These are phyloP conservation scores for Drosophila suboccidentalis DNA, from an alignment of 2,888 invertebrate species.

Conservation along the genomic window DNA sequence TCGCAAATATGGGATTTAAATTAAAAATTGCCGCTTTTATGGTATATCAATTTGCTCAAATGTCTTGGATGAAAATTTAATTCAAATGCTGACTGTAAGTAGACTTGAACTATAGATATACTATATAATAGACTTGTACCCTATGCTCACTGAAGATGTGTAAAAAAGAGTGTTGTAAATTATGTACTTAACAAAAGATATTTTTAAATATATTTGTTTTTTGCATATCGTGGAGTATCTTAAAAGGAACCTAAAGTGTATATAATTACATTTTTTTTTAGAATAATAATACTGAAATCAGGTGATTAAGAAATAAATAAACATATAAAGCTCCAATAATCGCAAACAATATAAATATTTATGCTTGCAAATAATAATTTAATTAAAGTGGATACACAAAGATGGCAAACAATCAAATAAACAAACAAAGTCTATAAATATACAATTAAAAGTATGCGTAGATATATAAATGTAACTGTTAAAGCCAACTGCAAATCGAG, in stretches of 20 bases:
- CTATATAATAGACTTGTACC: background rate
- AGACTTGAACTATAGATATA: too few species aligned
- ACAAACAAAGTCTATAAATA: constrained; percentile 9
- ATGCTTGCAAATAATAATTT: constrained; percentile 46
- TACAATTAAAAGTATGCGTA: constrained; percentile 6
- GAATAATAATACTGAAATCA: constrained; percentile 4
- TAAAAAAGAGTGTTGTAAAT: too few species aligned
- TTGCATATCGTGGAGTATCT: too few species aligned
- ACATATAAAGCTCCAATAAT: constrained; percentile 24
- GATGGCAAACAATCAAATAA: constrained; percentile 28
- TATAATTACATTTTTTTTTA: background rate
- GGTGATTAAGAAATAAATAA: constrained; percentile 13
- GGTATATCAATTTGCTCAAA: constrained; percentile 29
- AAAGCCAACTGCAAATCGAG: constrained; percentile 9
- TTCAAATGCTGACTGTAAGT: constrained; percentile 45
- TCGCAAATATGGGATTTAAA: constrained; percentile 26
- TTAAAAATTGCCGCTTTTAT: constrained; percentile 21
- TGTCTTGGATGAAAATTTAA: constrained; percentile 3
- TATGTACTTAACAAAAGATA: too few species aligned
- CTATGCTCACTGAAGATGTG: too few species aligned
- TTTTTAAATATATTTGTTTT: too few species aligned
- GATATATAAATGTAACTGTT: constrained; percentile 8
- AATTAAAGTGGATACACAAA: constrained; percentile 44
- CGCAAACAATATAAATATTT: constrained; percentile 57
- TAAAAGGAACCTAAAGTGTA: background rate